Percentiles rank a stretch among this genome's conserved stretches.
Evolutionary conservation across 2,113 vertebrate genomes (phyloP).

Genomic region (Heterotis niloticus): DNA sequence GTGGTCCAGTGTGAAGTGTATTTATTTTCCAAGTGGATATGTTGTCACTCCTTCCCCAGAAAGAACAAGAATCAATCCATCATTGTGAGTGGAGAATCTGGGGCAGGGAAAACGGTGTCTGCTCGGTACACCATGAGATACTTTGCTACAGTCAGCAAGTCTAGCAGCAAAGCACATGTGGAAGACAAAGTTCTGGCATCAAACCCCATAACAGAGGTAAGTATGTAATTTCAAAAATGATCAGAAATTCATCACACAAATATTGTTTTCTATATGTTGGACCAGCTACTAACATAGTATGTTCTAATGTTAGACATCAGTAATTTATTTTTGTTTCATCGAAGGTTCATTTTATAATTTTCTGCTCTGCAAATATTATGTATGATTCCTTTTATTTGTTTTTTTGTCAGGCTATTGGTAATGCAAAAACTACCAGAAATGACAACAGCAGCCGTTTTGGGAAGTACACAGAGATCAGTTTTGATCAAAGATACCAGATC

Average conservation of each 20-base stretch:
- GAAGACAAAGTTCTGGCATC: conserved; percentile 95
- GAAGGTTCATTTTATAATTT: not conserved
- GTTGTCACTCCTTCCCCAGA: conserved; percentile 52
- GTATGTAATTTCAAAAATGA: not conserved
- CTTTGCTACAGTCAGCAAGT: conserved; percentile 92
- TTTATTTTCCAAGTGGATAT: not conserved
- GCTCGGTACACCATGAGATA: conserved; percentile 94
- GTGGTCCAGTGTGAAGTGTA: too few relatives aligned
- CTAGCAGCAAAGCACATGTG: conserved; percentile 77
- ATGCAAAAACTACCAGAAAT: conserved; percentile 94
- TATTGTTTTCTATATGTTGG: not conserved
- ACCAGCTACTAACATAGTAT: not conserved
- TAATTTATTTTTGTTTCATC: not conserved
- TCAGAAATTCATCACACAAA: not conserved
- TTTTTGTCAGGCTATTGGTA: conserved; percentile 81
- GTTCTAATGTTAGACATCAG: not conserved
- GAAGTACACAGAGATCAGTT: conserved; percentile 96
- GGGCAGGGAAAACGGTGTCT: conserved; percentile 95
- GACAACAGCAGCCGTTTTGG: conserved; percentile 98
- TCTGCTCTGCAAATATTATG: not conserved
- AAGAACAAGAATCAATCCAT: conserved; percentile 93
- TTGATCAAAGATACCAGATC: conserved; percentile 80
- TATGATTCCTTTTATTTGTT: not conserved
- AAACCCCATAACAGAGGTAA: conserved; percentile 91
- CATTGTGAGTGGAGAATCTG: conserved; percentile 95